Percentiles rank a stretch among this genome's conserved stretches.
Conservation (phyloP, 1,140 invertebrate genomes). For the Scylla paramamosain region DNA sequence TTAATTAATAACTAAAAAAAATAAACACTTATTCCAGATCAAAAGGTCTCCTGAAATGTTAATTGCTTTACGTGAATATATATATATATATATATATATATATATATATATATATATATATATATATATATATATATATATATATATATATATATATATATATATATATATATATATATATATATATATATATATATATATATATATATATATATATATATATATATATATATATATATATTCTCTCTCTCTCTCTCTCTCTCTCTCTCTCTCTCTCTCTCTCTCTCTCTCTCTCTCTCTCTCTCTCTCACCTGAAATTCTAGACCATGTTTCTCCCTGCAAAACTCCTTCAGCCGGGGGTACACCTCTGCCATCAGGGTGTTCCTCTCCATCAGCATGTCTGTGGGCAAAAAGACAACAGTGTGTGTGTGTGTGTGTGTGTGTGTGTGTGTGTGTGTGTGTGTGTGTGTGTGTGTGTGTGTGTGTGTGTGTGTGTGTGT, state of each 20-base stretch:
- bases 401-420: conserved; percentile 82
- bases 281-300: no score
- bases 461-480: not conserved
- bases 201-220: conserved; percentile 51
- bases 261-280: not conserved
- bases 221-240: conserved; percentile 54
- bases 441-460: conserved; percentile 32
- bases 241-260: not conserved
- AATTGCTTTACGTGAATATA: no score
- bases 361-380: conserved; percentile 99
- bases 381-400: conserved; percentile 98
- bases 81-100: no score
- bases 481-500: conserved; percentile 1
- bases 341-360: conserved; percentile 97
- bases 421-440: not conserved
- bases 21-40: no score
- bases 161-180: conserved; percentile 61
- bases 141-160: conserved; percentile 60
- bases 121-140: conserved; percentile 43
- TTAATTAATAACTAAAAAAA: no score
- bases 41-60: no score
- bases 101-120: conserved; percentile 15
- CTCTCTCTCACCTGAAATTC: conserved; percentile 93
- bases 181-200: conserved; percentile 59
- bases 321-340: conserved; percentile 97